Evolutionary conservation across 53 echinoderm and acorn worm genomes (phyloP).

Genomic region (Glandiceps talaboti): DNA sequence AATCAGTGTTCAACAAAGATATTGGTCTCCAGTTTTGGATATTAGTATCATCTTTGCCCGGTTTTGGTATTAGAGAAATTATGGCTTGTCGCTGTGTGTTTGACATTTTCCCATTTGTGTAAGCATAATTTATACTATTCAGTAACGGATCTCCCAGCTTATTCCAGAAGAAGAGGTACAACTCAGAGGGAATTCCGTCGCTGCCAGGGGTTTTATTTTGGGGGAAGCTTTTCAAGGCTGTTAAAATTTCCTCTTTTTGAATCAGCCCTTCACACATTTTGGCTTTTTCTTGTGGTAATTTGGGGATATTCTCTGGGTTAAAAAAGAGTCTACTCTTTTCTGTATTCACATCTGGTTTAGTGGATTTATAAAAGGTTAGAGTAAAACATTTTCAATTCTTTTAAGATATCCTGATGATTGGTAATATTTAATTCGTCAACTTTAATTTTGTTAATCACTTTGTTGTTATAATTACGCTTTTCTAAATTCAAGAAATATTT

Average conservation of each 20-base stretch:
- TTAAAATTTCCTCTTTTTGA: neutral
- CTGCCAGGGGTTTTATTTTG: no score
- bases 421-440: neutral
- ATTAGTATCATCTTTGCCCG: neutral
- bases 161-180: no score
- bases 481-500: neutral
- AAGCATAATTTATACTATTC: neutral
- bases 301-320: neutral
- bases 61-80: neutral
- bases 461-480: neutral
- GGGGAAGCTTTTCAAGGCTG: no score
- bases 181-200: no score
- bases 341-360: neutral
- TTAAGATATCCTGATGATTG: neutral
- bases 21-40: neutral
- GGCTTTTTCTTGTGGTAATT: neutral
- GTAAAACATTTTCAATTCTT: neutral
- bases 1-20: neutral
- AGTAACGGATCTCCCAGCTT: no score
- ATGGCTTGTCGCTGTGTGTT: neutral
- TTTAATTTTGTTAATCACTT: neutral
- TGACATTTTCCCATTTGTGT: neutral
- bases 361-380: neutral
- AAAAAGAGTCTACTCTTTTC: neutral
- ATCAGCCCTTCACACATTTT: neutral